These are phyloP conservation scores for Sminthurides bifidus DNA, from an alignment of 1,140 invertebrate genomes.

Conservation along the genomic window DNA sequence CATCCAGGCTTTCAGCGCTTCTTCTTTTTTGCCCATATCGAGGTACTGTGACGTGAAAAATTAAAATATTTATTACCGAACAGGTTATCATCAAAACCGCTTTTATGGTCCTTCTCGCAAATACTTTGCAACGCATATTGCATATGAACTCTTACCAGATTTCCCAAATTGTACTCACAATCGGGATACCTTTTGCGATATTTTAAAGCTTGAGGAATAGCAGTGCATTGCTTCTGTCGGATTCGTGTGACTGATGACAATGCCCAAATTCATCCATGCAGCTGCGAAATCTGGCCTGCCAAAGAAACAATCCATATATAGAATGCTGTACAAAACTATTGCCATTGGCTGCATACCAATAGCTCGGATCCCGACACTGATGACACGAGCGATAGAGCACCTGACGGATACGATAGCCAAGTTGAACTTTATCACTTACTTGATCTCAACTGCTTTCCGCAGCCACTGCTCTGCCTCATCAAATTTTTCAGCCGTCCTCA, in stretches of 20 bases:
- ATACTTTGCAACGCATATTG: too few relatives aligned
- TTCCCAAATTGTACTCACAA: slow-evolving; percentile 88
- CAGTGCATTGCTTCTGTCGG: slow-evolving; percentile 59
- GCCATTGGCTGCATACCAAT: too few relatives aligned
- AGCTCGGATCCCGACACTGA: too few relatives aligned
- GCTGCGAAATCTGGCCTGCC: slow-evolving; percentile 73
- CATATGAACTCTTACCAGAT: slow-evolving; percentile 59
- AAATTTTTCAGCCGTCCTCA: slow-evolving; percentile 62
- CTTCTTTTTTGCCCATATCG: slow-evolving; percentile 44
- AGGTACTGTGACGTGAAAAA: slow-evolving; percentile 44
- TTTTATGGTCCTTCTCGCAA: too few relatives aligned
- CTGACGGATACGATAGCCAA: too few relatives aligned
- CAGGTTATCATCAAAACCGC: neutral
- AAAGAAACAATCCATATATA: too few relatives aligned
- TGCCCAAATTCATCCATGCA: slow-evolving; percentile 97
- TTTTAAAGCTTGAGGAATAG: slow-evolving; percentile 62
- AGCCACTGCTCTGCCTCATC: slow-evolving; percentile 64
- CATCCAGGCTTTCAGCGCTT: slow-evolving; percentile 59
- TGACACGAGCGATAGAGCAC: too few relatives aligned
- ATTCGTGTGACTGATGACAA: slow-evolving; percentile 66
- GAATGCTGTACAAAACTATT: too few relatives aligned
- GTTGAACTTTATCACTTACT: slow-evolving; percentile 41
- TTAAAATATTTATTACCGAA: neutral
- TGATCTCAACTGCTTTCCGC: slow-evolving; percentile 55
- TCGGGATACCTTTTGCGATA: slow-evolving; percentile 74